Evolutionary conservation across 2,888 invertebrate genomes (phyloP).

Genomic region (Aphodius sticticus): DNA sequence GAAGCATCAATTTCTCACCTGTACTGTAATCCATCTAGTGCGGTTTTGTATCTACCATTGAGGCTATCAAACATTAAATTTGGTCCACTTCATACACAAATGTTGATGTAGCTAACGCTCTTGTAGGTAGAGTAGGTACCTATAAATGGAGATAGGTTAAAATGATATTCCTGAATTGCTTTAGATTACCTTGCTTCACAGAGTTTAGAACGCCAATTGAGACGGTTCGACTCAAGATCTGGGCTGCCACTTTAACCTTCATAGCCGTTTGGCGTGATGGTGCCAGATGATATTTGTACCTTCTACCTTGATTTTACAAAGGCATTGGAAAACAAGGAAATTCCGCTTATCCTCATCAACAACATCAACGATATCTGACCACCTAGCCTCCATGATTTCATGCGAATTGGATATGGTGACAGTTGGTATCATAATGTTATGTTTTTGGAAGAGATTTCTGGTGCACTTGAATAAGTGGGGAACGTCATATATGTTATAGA

Average conservation of each 20-base stretch:
- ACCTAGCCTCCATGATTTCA: neutral
- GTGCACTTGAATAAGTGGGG: neutral
- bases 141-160: neutral
- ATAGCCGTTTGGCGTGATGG: constrained; percentile 42
- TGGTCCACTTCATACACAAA: neutral
- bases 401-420: neutral
- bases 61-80: neutral
- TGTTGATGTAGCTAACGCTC: neutral
- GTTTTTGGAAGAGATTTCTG: neutral
- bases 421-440: constrained; percentile 4
- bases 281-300: constrained; percentile 32
- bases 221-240: constrained; percentile 36
- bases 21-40: neutral
- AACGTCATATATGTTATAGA: neutral
- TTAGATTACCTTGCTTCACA: neutral
- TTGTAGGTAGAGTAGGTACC: neutral
- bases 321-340: neutral
- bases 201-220: neutral
- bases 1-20: neutral
- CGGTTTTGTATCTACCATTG: neutral
- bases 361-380: neutral
- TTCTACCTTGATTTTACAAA: constrained; percentile 24
- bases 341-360: neutral
- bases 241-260: constrained; percentile 45
- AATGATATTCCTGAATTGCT: neutral